Conservation (phyloP, 2,888 invertebrate species). For the Rotaria macrura region DNA sequence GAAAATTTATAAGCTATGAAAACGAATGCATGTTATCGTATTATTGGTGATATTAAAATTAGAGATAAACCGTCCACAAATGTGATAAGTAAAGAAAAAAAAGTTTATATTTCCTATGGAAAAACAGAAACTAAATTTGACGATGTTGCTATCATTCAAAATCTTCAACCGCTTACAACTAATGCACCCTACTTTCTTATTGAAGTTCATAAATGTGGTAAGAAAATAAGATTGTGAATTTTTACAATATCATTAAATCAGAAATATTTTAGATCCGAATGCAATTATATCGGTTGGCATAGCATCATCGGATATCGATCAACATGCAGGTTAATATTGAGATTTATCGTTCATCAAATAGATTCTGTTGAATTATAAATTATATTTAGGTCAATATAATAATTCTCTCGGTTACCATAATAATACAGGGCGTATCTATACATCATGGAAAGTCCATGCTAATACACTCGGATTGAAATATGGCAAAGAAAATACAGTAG, state of each 20-base stretch:
- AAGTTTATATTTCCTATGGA: background rate
- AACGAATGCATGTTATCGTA: background rate
- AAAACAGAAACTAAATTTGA: background rate
- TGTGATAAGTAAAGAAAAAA: background rate
- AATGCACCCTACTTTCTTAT: background rate
- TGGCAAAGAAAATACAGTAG: slow-evolving; percentile 43
- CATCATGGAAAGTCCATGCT: slow-evolving; percentile 40
- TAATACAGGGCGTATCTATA: slow-evolving; percentile 41
- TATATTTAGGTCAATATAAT: slow-evolving; percentile 40
- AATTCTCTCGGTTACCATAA: slow-evolving; percentile 45
- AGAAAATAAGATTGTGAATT: too few species aligned
- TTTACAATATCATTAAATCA: too few species aligned
- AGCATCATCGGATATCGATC: background rate
- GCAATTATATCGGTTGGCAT: background rate
- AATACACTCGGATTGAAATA: slow-evolving; percentile 42
- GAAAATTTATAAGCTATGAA: background rate
- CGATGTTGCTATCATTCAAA: background rate
- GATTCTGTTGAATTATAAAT: slow-evolving; percentile 35
- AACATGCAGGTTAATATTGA: background rate
- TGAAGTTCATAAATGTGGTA: background rate
- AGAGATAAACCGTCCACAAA: background rate
- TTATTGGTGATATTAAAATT: background rate
- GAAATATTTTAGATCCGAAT: background rate
- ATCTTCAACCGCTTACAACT: background rate
- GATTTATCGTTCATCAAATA: too few species aligned